Percentiles rank a stretch among this genome's conserved stretches.
These are phyloP conservation scores for Albula goreensis DNA, from an alignment of 2,113 vertebrate genomes.

Conservation along the genomic window DNA sequence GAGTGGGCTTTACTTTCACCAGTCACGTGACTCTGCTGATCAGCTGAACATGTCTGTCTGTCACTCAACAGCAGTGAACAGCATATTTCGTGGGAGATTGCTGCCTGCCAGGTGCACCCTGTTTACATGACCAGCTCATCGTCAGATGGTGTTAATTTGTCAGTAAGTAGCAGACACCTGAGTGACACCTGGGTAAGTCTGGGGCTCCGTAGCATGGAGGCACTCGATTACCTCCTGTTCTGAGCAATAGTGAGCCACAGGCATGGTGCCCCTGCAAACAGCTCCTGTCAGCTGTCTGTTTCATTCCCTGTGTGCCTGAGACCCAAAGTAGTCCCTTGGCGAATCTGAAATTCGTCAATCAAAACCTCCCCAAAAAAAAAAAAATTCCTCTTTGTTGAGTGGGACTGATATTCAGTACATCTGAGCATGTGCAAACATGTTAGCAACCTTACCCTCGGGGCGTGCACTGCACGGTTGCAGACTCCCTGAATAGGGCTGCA, in stretches of 20 bases:
- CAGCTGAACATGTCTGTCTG: neutral
- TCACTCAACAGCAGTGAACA: neutral
- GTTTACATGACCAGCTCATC: neutral
- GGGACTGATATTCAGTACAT: slow-evolving; percentile 57
- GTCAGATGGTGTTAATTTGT: neutral
- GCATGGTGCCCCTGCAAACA: neutral
- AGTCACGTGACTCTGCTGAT: neutral
- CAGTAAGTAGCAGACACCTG: neutral
- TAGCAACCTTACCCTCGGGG: neutral
- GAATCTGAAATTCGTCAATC: slow-evolving; percentile 20
- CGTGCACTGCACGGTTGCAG: neutral
- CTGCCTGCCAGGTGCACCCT: neutral
- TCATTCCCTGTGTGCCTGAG: neutral
- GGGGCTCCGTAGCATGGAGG: neutral
- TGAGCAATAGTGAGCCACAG: neutral
- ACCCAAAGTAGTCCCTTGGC: neutral
- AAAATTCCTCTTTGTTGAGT: slow-evolving; percentile 41
- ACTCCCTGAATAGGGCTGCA: neutral
- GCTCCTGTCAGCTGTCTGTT: neutral
- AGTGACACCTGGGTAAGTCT: neutral
- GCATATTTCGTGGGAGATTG: neutral
- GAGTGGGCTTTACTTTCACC: neutral
- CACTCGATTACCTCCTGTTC: neutral
- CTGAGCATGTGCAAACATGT: slow-evolving; percentile 44
- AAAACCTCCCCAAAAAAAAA: slow-evolving; percentile 11